Base-by-base conservation (phyloP, 2,797 vertebrate species). In the Numenius phaeopus region DNA sequence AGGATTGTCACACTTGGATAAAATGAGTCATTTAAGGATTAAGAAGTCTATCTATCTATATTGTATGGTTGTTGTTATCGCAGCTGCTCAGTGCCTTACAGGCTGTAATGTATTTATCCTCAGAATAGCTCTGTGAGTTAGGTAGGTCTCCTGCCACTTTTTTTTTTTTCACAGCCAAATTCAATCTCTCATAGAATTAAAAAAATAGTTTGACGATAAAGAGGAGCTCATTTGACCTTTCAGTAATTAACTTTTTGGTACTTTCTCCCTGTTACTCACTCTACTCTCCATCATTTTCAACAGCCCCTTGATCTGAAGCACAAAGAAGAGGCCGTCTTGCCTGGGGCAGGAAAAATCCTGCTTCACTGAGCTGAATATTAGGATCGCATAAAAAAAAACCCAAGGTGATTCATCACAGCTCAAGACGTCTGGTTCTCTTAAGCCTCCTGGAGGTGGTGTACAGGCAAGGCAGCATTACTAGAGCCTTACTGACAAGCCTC, bases 281-380 rank as follows among this genome's bases (percentile, higher is more conserved):
- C 34, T 30, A 19, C 22, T 66, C 30, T 83, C 71, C 71, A 58
- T 42, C 42, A 79, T 71, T 94, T 96, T 79, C 62, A 87, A 81
- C 52, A 88, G 66, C 11, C 40, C 14, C 85, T 95, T 80, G 37
- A 52, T 88, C 73, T 94, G 88, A 85, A 89, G 50, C 39, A 91
- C 52, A 66, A 89, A 90, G 64, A 93, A 77, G 67, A 95, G 67
- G 55, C 34, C 50, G 5, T 92, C 57, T 96, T 95, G 80, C 89
- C 94, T 55, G n/a, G 52, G 70, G 94, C 81, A 92, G 89, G 57
- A 95, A 87, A 97, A 97, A 95, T 82, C 57, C 83, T 92, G 75
- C 78, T 97, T 89, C 64, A 40, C 71, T 75, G 87, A 96, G 46
- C 78, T 79, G 76, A 94, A 71, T 89, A 89, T 88, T 94, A 89